phyloP scores from a whole-genome alignment of 1,140 invertebrate genomes.

The Atta cephalotes region DNA sequence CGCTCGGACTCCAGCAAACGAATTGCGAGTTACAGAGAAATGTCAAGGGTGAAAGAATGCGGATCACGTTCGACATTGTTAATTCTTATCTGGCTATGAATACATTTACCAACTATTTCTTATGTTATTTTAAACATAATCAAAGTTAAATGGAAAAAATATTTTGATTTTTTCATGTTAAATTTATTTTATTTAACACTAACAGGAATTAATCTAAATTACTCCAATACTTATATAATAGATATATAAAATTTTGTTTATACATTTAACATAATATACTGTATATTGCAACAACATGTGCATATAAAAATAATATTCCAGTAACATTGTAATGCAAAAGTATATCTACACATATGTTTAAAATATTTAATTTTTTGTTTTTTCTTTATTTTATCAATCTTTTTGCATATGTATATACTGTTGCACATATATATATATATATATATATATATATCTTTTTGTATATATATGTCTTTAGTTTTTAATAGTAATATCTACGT shows the following conservation, averaged over 20 bases:
- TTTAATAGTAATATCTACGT: not conserved
- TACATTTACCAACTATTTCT: not conserved
- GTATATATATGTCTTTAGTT: not conserved
- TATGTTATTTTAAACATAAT: not conserved
- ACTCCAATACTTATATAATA: not conserved
- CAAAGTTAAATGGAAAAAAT: not conserved
- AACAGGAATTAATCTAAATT: not conserved
- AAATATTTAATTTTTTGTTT: not conserved
- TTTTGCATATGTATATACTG: not conserved
- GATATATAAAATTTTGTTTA: not conserved
- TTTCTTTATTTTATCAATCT: not conserved
- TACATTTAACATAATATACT: not conserved
- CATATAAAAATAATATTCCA: too few species aligned
- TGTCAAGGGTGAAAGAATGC: conserved; percentile 55
- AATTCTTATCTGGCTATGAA: not conserved
- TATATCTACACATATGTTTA: too few species aligned
- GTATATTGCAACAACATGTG: not conserved
- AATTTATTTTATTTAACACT: not conserved
- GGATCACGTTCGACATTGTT: conserved; percentile 15
- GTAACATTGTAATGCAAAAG: too few species aligned
- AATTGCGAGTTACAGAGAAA: conserved; percentile 64
- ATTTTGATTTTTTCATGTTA: conserved; percentile 7
- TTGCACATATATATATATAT: not conserved
- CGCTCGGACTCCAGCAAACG: conserved; percentile 33
- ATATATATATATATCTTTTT: too few species aligned